phyloP scores from a whole-genome alignment of 2,888 invertebrate genomes.

The Parnassius apollo region DNA sequence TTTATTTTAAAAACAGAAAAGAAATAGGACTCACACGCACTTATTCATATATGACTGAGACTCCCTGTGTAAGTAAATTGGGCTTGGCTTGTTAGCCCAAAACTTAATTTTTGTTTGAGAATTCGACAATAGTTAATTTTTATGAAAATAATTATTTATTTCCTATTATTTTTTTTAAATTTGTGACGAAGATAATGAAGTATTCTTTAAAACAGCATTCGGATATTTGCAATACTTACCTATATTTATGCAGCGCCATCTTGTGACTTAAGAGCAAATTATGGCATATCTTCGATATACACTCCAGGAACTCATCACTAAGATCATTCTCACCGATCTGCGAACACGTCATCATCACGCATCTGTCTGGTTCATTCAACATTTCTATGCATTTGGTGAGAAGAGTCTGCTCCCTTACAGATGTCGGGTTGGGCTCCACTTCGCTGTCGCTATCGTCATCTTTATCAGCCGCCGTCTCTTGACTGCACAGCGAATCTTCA shows the following conservation, averaged over 20 bases:
- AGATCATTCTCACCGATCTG: slow-evolving; percentile 76
- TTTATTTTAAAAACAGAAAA: no score
- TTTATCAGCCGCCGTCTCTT: slow-evolving; percentile 71
- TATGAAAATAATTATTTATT: no score
- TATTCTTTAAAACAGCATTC: no score
- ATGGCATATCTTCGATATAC: slow-evolving; percentile 90
- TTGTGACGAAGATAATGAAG: no score
- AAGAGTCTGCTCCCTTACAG: slow-evolving; percentile 68
- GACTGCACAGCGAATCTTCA: slow-evolving; percentile 71
- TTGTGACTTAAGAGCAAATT: slow-evolving; percentile 90
- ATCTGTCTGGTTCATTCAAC: slow-evolving; percentile 82
- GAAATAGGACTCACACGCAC: no score
- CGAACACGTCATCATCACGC: slow-evolving; percentile 66
- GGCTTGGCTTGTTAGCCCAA: no score
- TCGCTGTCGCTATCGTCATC: slow-evolving; percentile 83
- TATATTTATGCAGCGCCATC: slow-evolving; percentile 91
- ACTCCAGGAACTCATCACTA: slow-evolving; percentile 81
- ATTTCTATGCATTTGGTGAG: slow-evolving; percentile 82
- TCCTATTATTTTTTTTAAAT: no score
- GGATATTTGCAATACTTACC: slow-evolving; percentile 68
- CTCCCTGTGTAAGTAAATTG: no score
- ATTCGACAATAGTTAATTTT: no score
- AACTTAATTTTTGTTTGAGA: no score
- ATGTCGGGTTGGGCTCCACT: slow-evolving; percentile 70
- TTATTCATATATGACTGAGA: no score